phyloP scores from a whole-genome alignment of 2,888 invertebrate species.

The Brenthis daphne region DNA sequence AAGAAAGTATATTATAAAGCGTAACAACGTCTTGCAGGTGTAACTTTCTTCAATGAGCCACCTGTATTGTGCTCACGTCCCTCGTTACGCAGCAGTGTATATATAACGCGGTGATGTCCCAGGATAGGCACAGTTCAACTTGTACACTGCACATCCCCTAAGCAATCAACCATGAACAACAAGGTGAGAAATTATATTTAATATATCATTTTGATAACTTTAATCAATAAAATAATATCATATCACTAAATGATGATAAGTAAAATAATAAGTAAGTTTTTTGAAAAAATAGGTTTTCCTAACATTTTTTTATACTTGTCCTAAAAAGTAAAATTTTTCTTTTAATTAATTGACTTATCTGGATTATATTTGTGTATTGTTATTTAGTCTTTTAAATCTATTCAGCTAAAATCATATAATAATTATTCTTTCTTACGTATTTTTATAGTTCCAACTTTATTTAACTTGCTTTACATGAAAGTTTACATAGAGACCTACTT shows the following conservation, averaged over 20 bases:
- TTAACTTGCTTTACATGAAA: no score
- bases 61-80: conserved; percentile 75
- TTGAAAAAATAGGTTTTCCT: no score
- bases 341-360: no score
- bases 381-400: no score
- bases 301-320: no score
- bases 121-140: conserved; percentile 65
- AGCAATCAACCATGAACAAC: conserved; percentile 74
- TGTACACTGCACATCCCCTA: conserved; percentile 68
- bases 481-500: no score
- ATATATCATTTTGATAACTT: conserved; percentile 13
- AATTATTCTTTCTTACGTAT: no score
- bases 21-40: conserved; percentile 62
- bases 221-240: conserved; percentile 16
- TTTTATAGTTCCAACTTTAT: no score
- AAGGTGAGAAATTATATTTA: conserved; percentile 60
- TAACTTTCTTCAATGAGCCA: conserved; percentile 77
- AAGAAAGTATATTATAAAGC: conserved; percentile 47
- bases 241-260: not conserved
- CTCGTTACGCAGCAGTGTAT: conserved; percentile 67
- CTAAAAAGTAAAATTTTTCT: no score
- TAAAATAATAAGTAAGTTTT: no score
- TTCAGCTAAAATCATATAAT: no score
- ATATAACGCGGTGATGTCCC: conserved; percentile 64
- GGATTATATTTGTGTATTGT: no score